These are phyloP conservation scores for Hydropsyche tenuis DNA, from an alignment of 1,140 invertebrate genomes.

Conservation along the genomic window DNA sequence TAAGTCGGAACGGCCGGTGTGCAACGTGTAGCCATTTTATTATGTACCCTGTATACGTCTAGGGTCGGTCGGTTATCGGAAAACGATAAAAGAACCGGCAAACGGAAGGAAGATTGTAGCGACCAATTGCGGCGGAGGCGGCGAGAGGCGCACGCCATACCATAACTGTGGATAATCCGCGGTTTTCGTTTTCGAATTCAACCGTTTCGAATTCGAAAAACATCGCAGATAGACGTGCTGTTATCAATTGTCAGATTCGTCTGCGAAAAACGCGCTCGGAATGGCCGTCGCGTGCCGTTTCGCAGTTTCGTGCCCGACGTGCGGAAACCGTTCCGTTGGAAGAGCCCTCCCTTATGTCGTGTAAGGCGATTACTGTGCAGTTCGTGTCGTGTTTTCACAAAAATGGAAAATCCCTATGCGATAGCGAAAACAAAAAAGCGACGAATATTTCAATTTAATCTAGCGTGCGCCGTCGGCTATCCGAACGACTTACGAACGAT, in stretches of 20 bases:
- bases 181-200: too few species aligned
- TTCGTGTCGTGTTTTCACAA: neutral
- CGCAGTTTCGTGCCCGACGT: slow-evolving; percentile 19
- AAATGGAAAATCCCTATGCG: neutral
- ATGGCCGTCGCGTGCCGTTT: slow-evolving; percentile 23
- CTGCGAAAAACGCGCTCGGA: neutral
- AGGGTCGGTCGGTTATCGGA: slow-evolving; percentile 23
- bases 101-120: slow-evolving; percentile 28
- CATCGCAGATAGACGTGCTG: too few species aligned
- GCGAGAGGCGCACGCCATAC: neutral
- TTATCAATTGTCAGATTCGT: neutral
- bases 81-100: slow-evolving; percentile 29
- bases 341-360: slow-evolving; percentile 21
- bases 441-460: slow-evolving; percentile 28
- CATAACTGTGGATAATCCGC: too few species aligned
- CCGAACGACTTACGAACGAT: neutral
- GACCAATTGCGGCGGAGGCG: slow-evolving; percentile 27
- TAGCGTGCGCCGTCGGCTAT: too few species aligned
- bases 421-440: neutral
- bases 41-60: too few species aligned
- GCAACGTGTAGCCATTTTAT: neutral
- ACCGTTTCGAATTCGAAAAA: too few species aligned
- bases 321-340: slow-evolving; percentile 33
- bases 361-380: slow-evolving; percentile 10
- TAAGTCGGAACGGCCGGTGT: slow-evolving; percentile 18